These are phyloP conservation scores for Acrobasis consociella DNA, from an alignment of 2,888 invertebrate species.

Conservation along the genomic window DNA sequence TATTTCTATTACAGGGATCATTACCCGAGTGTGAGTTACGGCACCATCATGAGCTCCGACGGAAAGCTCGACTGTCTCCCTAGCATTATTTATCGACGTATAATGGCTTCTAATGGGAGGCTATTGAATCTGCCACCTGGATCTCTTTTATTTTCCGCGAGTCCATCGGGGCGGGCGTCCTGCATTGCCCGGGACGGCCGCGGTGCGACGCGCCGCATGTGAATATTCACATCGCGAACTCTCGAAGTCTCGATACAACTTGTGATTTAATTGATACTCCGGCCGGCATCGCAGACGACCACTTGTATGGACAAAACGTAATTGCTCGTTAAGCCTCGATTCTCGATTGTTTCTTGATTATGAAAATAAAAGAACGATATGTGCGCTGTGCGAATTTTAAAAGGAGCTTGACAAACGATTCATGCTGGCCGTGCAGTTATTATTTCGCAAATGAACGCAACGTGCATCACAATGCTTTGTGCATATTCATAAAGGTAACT, in stretches of 20 bases:
- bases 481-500: constrained; percentile 34
- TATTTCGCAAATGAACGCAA: constrained; percentile 41
- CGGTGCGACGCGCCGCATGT: constrained; percentile 53
- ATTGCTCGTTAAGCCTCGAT: constrained; percentile 77
- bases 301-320: constrained; percentile 68
- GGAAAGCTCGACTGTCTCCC: constrained; percentile 70
- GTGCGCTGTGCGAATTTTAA: constrained; percentile 52
- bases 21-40: constrained; percentile 71
- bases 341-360: constrained; percentile 76
- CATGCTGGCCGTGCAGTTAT: constrained; percentile 38
- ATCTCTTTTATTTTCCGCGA: constrained; percentile 66
- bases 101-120: constrained; percentile 80
- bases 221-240: constrained; percentile 71
- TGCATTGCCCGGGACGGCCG: constrained; percentile 43
- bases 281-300: constrained; percentile 51
- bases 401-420: constrained; percentile 51
- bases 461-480: constrained; percentile 32
- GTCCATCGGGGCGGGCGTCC: constrained; percentile 45
- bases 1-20: constrained; percentile 68
- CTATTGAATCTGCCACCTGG: constrained; percentile 79
- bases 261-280: constrained; percentile 72
- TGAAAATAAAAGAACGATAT: constrained; percentile 63
- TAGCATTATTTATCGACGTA: constrained; percentile 77
- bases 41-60: constrained; percentile 56
- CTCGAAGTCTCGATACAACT: constrained; percentile 55